These are phyloP conservation scores for Phyllopteryx taeniolatus DNA, from an alignment of 2,113 vertebrate genomes.

Conservation along the genomic window DNA sequence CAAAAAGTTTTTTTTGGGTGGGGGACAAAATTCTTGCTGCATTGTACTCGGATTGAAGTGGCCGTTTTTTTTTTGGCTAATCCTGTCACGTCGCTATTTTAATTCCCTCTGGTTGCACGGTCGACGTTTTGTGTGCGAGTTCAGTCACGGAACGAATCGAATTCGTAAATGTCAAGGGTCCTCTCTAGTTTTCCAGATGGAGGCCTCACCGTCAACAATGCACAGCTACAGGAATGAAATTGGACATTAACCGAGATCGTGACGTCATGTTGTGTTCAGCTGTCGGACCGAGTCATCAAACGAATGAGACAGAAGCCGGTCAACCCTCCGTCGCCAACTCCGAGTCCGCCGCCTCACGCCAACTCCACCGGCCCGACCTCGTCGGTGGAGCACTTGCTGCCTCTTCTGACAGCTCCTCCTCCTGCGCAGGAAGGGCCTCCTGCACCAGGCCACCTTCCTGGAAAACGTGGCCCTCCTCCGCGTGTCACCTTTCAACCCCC, in stretches of 20 bases:
- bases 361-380: conserved; percentile 11
- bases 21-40: no score
- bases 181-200: no score
- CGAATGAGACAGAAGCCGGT: conserved; percentile 55
- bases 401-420: conserved; percentile 29
- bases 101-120: no score
- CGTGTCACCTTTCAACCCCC: neutral
- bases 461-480: neutral
- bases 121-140: no score
- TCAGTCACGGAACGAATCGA: no score
- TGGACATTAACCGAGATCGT: neutral
- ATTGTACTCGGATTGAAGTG: no score
- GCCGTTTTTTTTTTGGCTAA: no score
- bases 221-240: no score
- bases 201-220: no score
- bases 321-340: conserved; percentile 13
- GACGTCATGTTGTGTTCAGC: conserved; percentile 38
- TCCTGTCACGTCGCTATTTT: no score
- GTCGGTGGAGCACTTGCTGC: conserved; percentile 20
- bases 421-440: neutral
- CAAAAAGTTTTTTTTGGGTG: no score
- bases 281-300: conserved; percentile 67
- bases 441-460: neutral
- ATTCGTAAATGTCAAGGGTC: no score
- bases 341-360: neutral